Base-by-base conservation (phyloP, 2,888 invertebrate species). In the Scrobipalpa costella region DNA sequence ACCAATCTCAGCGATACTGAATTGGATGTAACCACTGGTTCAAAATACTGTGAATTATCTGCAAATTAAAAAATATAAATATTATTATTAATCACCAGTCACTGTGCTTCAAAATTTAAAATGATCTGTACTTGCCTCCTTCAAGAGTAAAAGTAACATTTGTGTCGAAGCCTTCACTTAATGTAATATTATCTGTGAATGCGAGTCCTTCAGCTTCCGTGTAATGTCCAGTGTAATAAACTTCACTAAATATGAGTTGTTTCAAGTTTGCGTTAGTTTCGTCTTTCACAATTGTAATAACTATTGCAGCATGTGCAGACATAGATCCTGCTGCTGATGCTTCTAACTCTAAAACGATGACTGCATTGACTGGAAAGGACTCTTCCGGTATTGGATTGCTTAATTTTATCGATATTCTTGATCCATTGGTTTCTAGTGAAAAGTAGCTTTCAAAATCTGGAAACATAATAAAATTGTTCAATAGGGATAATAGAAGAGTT, bases 371-470 rank as follows among this genome's bases (percentile, higher is more conserved):
- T 5, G 77, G 71, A 61, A 80, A 61, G 3, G 59, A 27, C n/a
- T 72, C 67, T 52, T 73, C 71, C 6, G 78, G 71, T 6, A 77
- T 72, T 1, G 66, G 9, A 11, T 19, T 52, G 0, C 11, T 11
- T 6, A 52, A 27, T 2, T 27, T n/a, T 1, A 81, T 63, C 0
- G 61, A 71, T 1, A 78, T 67, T 2, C 63, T 61, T 0, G 69
- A 52, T n/a, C 63, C 74, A 8, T 70, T 38, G 5, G 19, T 13
- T 0, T 44, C 34, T 6, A 68, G 7, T 1, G 2, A 47, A 62
- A 80, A 80, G 66, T 71, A 76, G 11, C 63, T 49, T n/a, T 66
- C 55, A 7, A 77, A 63, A 34, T 73, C 78, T 78, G 70, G 38
- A 75, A 27, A 27, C 73, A 21, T 7, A 57, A 7, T 5, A 19